Percentiles rank a stretch among this genome's conserved stretches.
phyloP scores from a whole-genome alignment of 2,113 vertebrate species.

The Lepidothrix coronata region DNA sequence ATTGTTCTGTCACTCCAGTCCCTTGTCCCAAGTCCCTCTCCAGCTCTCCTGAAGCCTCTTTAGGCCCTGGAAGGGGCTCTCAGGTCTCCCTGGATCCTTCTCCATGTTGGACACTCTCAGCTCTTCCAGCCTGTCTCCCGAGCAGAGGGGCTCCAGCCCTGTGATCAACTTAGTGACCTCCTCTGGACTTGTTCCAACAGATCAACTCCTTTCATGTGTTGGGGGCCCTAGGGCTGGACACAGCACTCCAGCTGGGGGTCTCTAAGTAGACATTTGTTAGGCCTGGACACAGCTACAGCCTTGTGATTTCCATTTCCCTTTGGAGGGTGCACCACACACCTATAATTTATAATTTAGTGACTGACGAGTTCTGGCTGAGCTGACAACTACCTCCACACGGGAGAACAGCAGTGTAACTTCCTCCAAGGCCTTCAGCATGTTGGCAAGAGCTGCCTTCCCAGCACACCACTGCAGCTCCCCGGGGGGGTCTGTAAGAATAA shows the following conservation, averaged over 20 bases:
- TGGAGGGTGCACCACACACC: background rate
- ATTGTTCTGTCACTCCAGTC: background rate
- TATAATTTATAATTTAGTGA: background rate
- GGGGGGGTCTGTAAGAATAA: background rate
- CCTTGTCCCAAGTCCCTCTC: background rate
- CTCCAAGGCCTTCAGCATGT: background rate
- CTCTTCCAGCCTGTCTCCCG: background rate
- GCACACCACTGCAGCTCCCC: background rate
- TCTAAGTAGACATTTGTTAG: background rate
- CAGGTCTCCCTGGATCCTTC: background rate
- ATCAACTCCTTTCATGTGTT: background rate
- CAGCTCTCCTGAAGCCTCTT: background rate
- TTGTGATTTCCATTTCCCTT: background rate
- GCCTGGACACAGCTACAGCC: background rate
- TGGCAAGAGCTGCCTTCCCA: background rate
- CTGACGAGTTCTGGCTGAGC: background rate
- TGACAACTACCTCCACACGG: background rate
- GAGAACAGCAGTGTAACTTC: background rate
- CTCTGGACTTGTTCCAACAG: background rate
- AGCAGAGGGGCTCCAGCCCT: background rate
- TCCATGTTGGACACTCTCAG: background rate
- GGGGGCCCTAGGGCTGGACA: background rate
- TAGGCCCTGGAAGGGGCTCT: background rate
- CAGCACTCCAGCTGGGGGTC: background rate
- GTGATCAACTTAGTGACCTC: rapidly evolving